Percentiles rank a stretch among this genome's conserved stretches.
Evolutionary conservation across 2,113 vertebrate genomes (phyloP).

Genomic region (Paradoxurus hermaphroditus): DNA sequence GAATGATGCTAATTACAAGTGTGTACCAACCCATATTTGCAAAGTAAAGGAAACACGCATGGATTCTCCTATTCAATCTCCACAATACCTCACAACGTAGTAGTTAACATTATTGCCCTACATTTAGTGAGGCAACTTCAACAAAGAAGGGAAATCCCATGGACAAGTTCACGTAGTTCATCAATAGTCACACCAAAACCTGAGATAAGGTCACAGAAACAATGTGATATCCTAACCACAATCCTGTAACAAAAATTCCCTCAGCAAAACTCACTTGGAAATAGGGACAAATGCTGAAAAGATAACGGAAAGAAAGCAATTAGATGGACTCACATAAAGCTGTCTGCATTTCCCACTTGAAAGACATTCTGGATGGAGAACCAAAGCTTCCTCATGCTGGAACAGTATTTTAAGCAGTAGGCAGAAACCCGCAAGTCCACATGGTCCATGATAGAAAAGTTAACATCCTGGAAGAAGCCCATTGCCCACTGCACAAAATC

Average conservation of each 20-base stretch:
- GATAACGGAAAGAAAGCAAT: fast-evolving
- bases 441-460: fast-evolving
- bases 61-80: background rate
- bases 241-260: fast-evolving
- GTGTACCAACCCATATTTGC: no score
- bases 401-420: conserved; percentile 4
- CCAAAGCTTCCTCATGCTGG: background rate
- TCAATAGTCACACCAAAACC: background rate
- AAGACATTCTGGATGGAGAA: background rate
- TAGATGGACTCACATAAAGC: background rate
- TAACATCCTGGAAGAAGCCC: background rate
- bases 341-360: fast-evolving
- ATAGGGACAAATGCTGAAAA: background rate
- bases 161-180: no score
- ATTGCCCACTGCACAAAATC: background rate
- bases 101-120: background rate
- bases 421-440: background rate
- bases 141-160: background rate
- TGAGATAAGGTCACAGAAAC: background rate
- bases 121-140: background rate
- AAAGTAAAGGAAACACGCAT: background rate
- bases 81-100: background rate
- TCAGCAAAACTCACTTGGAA: background rate
- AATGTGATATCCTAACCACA: background rate
- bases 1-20: background rate